Conservation (phyloP, 2,888 invertebrate species). For the Drosophila fungiperda region DNA sequence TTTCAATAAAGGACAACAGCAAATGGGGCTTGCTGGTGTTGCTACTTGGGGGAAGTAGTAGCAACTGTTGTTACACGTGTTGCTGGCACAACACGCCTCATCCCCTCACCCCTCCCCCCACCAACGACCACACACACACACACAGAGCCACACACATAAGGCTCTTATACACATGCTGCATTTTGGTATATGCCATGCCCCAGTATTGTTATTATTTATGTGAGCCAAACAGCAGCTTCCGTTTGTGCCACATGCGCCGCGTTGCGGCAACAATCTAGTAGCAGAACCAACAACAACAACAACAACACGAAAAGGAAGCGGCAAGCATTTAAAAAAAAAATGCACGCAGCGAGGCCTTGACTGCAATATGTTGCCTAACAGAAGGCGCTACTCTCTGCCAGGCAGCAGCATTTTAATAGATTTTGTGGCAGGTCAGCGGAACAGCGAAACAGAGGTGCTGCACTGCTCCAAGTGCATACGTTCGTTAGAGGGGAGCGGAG, state of each 20-base stretch:
- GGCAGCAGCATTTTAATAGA: slow-evolving; percentile 65
- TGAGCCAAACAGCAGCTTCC: slow-evolving; percentile 81
- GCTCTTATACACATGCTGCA: slow-evolving; percentile 17
- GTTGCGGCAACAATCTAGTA: slow-evolving; percentile 51
- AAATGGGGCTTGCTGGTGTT: not conserved
- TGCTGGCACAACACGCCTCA: slow-evolving; percentile 64
- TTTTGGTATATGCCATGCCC: slow-evolving; percentile 33
- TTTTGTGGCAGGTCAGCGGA: slow-evolving; percentile 73
- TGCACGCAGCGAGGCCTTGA: slow-evolving; percentile 80
- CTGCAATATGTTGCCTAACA: slow-evolving; percentile 80
- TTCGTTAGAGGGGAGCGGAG: not conserved
- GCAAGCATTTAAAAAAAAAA: slow-evolving; percentile 77
- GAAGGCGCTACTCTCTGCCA: slow-evolving; percentile 40
- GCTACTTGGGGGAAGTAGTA: slow-evolving; percentile 1
- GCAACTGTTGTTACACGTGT: slow-evolving; percentile 71
- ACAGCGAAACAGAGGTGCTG: slow-evolving; percentile 16
- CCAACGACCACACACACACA: slow-evolving; percentile 2
- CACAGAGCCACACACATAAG: not conserved
- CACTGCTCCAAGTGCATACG: not conserved
- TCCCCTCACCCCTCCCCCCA: slow-evolving; percentile 50
- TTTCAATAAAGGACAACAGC: slow-evolving; percentile 64
- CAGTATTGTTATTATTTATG: slow-evolving; percentile 79
- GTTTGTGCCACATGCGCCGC: slow-evolving; percentile 79
- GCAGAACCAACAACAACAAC: not conserved
- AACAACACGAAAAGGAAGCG: slow-evolving; percentile 65